These are phyloP conservation scores for Lerema accius DNA, from an alignment of 1,140 invertebrate species.

Conservation along the genomic window DNA sequence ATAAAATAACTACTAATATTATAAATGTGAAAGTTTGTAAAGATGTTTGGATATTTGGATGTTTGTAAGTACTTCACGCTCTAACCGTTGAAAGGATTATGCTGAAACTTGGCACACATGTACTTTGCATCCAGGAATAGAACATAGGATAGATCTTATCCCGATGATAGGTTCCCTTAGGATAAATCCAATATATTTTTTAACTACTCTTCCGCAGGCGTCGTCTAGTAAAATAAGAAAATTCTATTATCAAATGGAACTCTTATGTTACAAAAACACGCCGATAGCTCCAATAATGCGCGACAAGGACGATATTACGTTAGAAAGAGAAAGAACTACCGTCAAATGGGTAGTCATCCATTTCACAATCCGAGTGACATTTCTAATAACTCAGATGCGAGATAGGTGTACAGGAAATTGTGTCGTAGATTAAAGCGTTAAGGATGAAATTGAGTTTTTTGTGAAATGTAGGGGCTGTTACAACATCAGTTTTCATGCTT, in stretches of 20 bases:
- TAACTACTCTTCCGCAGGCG: too few relatives aligned
- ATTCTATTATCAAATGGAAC: conserved; percentile 17
- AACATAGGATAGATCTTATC: too few relatives aligned
- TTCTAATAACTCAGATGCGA: conserved; percentile 41
- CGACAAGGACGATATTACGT: conserved; percentile 14
- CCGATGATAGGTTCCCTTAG: too few relatives aligned
- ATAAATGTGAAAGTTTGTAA: too few relatives aligned
- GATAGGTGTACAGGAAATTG: conserved; percentile 23
- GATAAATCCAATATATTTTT: too few relatives aligned
- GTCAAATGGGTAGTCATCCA: conserved; percentile 39
- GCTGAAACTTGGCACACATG: too few relatives aligned
- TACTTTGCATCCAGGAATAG: too few relatives aligned
- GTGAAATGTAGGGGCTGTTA: conserved; percentile 17
- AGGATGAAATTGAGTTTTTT: conserved; percentile 10
- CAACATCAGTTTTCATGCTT: conserved; percentile 21
- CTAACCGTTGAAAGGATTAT: too few relatives aligned
- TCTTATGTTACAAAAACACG: conserved; percentile 16
- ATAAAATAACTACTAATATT: too few relatives aligned
- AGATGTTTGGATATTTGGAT: too few relatives aligned
- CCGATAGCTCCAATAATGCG: conserved; percentile 8
- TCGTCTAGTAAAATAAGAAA: conserved; percentile 4
- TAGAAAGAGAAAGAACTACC: conserved; percentile 11
- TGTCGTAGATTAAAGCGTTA: conserved; percentile 15
- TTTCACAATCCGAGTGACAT: conserved; percentile 42
- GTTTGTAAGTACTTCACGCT: too few relatives aligned